phyloP scores from a whole-genome alignment of 2,888 invertebrate genomes.

The Dasypogon diadema region DNA sequence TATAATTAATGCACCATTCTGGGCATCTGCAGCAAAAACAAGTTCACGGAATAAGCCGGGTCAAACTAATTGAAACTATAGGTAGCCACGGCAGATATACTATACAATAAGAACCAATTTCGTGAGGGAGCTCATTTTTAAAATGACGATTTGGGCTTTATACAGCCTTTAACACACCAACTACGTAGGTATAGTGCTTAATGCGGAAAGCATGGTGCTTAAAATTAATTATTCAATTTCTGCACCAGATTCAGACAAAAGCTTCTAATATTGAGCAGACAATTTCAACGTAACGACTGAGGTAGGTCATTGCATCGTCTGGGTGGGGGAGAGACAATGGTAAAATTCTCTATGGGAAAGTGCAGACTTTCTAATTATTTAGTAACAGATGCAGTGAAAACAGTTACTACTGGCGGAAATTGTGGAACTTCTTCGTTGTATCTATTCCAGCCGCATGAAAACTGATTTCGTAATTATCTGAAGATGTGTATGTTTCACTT shows the following conservation, averaged over 20 bases:
- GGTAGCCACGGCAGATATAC: not conserved
- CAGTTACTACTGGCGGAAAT: no score
- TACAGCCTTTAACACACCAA: not conserved
- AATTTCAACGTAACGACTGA: not conserved
- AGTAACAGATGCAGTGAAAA: no score
- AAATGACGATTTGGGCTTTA: not conserved
- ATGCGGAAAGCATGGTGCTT: not conserved
- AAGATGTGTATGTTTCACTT: no score
- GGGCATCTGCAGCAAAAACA: no score
- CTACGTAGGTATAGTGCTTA: no score
- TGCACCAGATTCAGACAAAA: conserved; percentile 11
- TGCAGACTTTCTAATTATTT: no score
- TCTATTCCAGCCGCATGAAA: no score
- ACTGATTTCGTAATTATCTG: no score
- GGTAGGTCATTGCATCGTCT: not conserved
- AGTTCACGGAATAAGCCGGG: not conserved
- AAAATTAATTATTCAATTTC: conserved; percentile 39
- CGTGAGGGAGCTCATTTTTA: not conserved
- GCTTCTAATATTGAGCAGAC: conserved; percentile 21
- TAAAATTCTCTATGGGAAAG: not conserved
- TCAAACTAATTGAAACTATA: conserved; percentile 6
- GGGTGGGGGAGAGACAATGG: not conserved
- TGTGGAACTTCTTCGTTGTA: no score
- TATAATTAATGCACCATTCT: no score
- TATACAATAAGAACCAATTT: not conserved